These are phyloP conservation scores for Malurus elegans DNA, from an alignment of 2,113 vertebrate species.

Conservation along the genomic window DNA sequence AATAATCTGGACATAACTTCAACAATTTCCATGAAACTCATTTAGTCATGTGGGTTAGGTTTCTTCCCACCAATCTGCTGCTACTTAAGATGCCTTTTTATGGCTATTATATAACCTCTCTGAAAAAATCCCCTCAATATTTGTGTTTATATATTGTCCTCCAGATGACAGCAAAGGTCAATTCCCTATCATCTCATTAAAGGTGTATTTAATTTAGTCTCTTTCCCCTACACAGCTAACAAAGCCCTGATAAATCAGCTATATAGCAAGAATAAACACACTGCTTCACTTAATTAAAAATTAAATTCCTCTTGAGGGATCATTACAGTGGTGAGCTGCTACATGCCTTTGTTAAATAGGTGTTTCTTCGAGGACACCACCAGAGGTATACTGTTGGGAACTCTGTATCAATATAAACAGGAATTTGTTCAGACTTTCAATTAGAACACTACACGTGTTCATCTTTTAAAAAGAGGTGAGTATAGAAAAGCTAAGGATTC, in stretches of 20 bases:
- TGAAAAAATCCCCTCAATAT: neutral
- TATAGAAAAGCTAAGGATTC: neutral
- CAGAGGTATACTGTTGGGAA: slow-evolving; percentile 22
- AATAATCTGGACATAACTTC: neutral
- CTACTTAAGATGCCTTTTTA: neutral
- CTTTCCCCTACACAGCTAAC: slow-evolving; percentile 54
- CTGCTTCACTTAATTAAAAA: slow-evolving; percentile 76
- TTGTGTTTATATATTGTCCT: slow-evolving; percentile 17
- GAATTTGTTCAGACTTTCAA: slow-evolving; percentile 45
- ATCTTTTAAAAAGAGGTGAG: neutral
- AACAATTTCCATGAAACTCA: neutral
- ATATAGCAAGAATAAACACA: slow-evolving; percentile 68
- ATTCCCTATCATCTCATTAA: slow-evolving; percentile 64
- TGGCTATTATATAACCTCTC: neutral
- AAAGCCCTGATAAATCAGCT: slow-evolving; percentile 69
- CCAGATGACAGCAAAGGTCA: slow-evolving; percentile 53
- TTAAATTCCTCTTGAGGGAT: slow-evolving; percentile 73
- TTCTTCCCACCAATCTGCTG: neutral
- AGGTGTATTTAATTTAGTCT: slow-evolving; percentile 59
- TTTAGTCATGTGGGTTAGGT: neutral
- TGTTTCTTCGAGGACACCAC: slow-evolving; percentile 53
- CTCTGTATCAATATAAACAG: slow-evolving; percentile 1
- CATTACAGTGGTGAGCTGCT: slow-evolving; percentile 39
- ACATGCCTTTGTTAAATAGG: slow-evolving; percentile 39
- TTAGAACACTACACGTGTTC: neutral